phyloP scores from a whole-genome alignment of 2,888 invertebrate genomes.

The Theretra japonica region DNA sequence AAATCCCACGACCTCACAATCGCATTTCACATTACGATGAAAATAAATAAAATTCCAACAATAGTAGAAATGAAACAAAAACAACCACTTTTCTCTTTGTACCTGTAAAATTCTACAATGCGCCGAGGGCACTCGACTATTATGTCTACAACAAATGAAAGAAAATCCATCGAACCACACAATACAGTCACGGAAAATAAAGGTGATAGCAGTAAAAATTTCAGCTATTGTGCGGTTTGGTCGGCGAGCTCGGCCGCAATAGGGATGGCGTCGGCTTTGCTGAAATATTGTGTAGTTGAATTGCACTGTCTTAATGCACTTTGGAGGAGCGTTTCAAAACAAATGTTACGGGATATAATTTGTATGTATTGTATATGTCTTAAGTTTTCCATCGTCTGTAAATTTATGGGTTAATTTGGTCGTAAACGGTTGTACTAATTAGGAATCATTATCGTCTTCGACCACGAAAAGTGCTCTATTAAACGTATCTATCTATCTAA shows the following conservation, averaged over 20 bases:
- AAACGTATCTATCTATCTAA: no score
- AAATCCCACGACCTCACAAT: not conserved
- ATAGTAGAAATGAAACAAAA: not conserved
- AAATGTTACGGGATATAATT: not conserved
- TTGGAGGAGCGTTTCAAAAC: not conserved
- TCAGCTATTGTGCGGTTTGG: constrained; percentile 26
- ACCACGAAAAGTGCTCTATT: no score
- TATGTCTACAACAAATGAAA: constrained; percentile 26
- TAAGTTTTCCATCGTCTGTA: no score
- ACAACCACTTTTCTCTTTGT: constrained; percentile 1
- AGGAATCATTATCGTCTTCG: no score
- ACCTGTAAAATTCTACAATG: constrained; percentile 19
- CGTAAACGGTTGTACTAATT: no score
- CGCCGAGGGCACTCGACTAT: constrained; percentile 21
- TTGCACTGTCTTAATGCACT: constrained; percentile 4
- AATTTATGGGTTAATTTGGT: no score
- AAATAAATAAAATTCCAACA: constrained; percentile 7
- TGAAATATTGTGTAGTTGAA: constrained; percentile 4
- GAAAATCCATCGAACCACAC: constrained; percentile 30
- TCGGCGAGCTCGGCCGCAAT: constrained; percentile 39
- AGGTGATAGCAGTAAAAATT: constrained; percentile 31
- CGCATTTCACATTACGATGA: not conserved
- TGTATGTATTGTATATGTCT: no score
- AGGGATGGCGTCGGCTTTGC: constrained; percentile 35
- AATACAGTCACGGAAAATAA: constrained; percentile 30